Conservation (phyloP, 2,113 vertebrate species). For the human region DNA sequence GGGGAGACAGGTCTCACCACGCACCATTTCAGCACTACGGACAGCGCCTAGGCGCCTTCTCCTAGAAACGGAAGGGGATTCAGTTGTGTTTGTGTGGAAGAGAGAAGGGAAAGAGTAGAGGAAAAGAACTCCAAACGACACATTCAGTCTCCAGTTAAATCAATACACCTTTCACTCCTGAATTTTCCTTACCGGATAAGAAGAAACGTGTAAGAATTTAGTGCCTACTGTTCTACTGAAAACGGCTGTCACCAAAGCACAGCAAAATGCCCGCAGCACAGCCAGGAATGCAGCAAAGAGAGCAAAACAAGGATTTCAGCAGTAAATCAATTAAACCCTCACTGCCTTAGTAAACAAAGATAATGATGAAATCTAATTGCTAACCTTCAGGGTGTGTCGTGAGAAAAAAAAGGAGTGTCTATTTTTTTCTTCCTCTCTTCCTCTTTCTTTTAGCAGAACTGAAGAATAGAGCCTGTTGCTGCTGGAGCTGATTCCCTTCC, state of each 20-base stretch:
- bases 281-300: background rate
- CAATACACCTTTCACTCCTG: background rate
- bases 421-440: too few species aligned
- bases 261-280: slow-evolving; percentile 7
- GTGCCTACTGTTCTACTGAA: background rate
- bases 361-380: background rate
- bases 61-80: background rate
- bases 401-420: background rate
- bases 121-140: slow-evolving; percentile 7
- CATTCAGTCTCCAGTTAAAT: background rate
- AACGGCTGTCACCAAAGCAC: background rate
- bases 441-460: background rate
- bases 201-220: background rate
- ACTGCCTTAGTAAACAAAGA: background rate
- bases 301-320: slow-evolving; percentile 33
- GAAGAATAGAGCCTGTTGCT: slow-evolving; percentile 70
- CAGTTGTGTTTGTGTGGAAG: background rate
- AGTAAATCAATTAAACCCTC: background rate
- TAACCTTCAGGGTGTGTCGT: background rate
- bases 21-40: slow-evolving; percentile 71
- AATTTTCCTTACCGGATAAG: background rate
- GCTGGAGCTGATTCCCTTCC: background rate
- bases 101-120: background rate
- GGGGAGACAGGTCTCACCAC: background rate
- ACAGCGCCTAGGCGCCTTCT: slow-evolving; percentile 45